phyloP scores from a whole-genome alignment of 2,888 invertebrate genomes.

The Allacma fusca region DNA sequence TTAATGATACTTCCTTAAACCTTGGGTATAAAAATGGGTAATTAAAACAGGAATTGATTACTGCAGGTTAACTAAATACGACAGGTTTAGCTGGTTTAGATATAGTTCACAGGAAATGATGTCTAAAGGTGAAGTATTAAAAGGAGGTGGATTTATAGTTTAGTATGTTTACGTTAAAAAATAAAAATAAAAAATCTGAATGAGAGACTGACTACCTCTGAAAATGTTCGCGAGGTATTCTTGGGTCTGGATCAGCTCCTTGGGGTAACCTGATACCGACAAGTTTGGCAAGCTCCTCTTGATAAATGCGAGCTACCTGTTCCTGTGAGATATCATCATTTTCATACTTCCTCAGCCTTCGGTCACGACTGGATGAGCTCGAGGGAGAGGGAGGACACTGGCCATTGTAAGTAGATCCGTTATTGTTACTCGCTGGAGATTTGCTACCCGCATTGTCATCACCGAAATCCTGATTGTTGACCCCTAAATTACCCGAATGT shows the following conservation, averaged over 20 bases:
- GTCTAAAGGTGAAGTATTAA: no score
- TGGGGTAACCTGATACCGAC: constrained; percentile 79
- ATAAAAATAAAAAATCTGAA: no score
- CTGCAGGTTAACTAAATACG: no score
- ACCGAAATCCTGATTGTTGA: constrained; percentile 56
- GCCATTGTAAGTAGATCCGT: constrained; percentile 48
- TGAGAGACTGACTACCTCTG: no score
- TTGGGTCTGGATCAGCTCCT: constrained; percentile 54
- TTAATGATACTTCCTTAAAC: no score
- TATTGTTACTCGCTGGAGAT: constrained; percentile 60
- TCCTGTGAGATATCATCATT: constrained; percentile 96
- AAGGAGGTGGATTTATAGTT: no score
- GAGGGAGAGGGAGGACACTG: constrained; percentile 83
- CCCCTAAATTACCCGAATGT: constrained; percentile 40
- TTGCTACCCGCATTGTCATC: constrained; percentile 61
- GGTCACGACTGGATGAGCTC: constrained; percentile 74
- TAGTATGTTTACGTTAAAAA: no score
- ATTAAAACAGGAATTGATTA: no score
- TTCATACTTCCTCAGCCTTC: constrained; percentile 84
- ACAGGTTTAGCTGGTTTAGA: no score
- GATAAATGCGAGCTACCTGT: constrained; percentile 92
- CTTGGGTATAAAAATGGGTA: no score
- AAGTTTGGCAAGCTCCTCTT: constrained; percentile 92
- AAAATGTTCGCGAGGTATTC: constrained; percentile 73
- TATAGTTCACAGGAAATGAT: no score